Conservation (phyloP, 2,888 invertebrate genomes). For the Agonum fuliginosum region DNA sequence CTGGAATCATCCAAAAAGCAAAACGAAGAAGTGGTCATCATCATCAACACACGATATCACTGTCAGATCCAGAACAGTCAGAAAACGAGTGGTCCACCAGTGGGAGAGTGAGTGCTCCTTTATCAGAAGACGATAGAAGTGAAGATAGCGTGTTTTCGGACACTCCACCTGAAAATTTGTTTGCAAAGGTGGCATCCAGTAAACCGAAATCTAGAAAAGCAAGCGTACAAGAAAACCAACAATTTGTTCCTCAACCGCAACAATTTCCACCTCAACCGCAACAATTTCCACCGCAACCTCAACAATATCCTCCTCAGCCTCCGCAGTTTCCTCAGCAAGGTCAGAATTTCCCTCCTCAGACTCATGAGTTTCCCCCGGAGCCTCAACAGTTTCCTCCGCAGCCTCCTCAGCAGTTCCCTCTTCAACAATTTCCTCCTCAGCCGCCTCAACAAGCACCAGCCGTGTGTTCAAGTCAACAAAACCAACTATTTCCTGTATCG, state of each 20-base stretch:
- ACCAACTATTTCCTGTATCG: slow-evolving; percentile 51
- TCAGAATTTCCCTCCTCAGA: no score
- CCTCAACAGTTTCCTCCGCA: slow-evolving; percentile 62
- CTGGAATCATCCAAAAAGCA: slow-evolving; percentile 89
- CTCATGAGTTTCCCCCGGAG: slow-evolving; percentile 62
- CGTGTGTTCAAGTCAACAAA: slow-evolving; percentile 60
- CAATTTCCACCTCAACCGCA: slow-evolving; percentile 74
- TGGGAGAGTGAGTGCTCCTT: slow-evolving; percentile 82
- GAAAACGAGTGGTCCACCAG: slow-evolving; percentile 80
- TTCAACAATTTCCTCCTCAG: slow-evolving; percentile 62
- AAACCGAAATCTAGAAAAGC: slow-evolving; percentile 69
- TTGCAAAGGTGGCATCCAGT: slow-evolving; percentile 77
- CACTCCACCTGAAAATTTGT: slow-evolving; percentile 78
- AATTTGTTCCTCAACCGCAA: slow-evolving; percentile 69
- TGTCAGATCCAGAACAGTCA: slow-evolving; percentile 86
- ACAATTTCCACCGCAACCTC: slow-evolving; percentile 70
- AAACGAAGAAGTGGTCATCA: slow-evolving; percentile 80
- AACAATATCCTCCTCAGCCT: slow-evolving; percentile 62
- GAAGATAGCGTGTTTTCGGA: slow-evolving; percentile 79
- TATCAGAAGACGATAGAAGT: slow-evolving; percentile 82
- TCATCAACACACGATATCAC: slow-evolving; percentile 77
- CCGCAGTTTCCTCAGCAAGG: no score
- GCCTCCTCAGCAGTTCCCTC: slow-evolving; percentile 59
- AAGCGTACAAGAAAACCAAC: slow-evolving; percentile 72
- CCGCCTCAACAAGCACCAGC: slow-evolving; percentile 61